Evolutionary conservation across 2,888 invertebrate genomes (phyloP).

Genomic region (Hirtodrosophila duncani): DNA sequence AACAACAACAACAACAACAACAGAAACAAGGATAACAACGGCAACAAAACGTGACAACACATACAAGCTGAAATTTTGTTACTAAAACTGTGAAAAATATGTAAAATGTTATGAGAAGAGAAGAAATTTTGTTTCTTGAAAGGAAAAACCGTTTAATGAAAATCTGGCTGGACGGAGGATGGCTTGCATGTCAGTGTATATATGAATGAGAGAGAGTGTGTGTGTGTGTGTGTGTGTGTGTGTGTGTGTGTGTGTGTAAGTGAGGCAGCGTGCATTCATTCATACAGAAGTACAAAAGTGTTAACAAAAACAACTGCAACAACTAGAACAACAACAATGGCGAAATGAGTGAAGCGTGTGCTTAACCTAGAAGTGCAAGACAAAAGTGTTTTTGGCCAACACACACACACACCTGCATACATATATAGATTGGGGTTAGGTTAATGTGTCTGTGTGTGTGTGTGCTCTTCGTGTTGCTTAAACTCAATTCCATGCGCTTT

Average conservation of each 20-base stretch:
- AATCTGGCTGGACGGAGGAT: too few relatives aligned
- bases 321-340: conserved; percentile 33
- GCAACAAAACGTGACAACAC: too few relatives aligned
- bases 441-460: conserved; percentile 9
- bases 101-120: too few relatives aligned
- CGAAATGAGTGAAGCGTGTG: conserved; percentile 61
- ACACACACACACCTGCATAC: conserved; percentile 21
- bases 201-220: conserved; percentile 2
- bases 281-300: conserved; percentile 48
- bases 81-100: too few relatives aligned
- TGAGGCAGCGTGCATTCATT: too few relatives aligned
- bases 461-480: conserved; percentile 24
- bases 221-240: conserved; percentile 1
- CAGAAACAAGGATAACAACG: conserved; percentile 11
- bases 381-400: conserved; percentile 33
- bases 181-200: too few relatives aligned
- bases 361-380: conserved; percentile 65
- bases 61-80: too few relatives aligned
- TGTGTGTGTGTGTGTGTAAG: conserved; percentile 3
- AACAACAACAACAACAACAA: conserved; percentile 14
- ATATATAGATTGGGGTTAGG: neutral
- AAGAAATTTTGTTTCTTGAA: too few relatives aligned
- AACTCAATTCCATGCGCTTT: conserved; percentile 57
- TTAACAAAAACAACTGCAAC: conserved; percentile 16
- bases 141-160: too few relatives aligned